Conservation (phyloP, 2,797 vertebrate species). For the Oreochromis mossambicus region DNA sequence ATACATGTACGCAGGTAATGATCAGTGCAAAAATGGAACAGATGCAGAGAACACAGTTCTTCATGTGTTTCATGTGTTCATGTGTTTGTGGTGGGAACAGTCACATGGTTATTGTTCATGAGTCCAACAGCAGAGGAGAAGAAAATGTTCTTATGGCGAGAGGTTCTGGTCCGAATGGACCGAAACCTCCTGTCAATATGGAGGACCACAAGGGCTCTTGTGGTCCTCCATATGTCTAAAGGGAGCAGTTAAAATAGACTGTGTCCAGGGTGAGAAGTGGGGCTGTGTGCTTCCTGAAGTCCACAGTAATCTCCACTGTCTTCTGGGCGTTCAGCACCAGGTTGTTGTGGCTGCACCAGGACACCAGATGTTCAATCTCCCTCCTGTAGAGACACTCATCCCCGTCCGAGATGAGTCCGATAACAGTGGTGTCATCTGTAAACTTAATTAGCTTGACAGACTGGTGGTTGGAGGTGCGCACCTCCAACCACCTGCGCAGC, state of each 20-base stretch:
- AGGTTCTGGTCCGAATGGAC: neutral
- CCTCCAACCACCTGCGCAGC: too few species aligned
- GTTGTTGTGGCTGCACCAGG: neutral
- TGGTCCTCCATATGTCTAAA: too few species aligned
- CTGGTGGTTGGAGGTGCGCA: too few species aligned
- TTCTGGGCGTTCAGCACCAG: neutral
- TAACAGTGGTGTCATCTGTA: too few species aligned
- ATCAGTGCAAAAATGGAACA: neutral
- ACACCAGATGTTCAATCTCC: neutral
- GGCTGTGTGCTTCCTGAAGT: neutral
- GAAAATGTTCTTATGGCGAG: neutral
- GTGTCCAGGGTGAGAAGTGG: neutral
- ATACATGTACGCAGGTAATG: neutral
- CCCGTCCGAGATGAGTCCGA: neutral
- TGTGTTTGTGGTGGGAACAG: too few species aligned
- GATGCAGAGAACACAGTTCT: neutral
- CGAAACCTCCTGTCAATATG: neutral
- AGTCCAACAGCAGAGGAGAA: neutral
- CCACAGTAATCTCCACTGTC: neutral
- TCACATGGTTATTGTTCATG: neutral
- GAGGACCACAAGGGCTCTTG: too few species aligned
- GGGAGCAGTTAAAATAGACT: neutral
- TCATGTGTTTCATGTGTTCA: too few species aligned
- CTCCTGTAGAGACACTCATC: neutral
- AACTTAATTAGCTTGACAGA: too few species aligned